Base-by-base conservation (phyloP, 2,888 invertebrate genomes). In the Orthosia incerta region DNA sequence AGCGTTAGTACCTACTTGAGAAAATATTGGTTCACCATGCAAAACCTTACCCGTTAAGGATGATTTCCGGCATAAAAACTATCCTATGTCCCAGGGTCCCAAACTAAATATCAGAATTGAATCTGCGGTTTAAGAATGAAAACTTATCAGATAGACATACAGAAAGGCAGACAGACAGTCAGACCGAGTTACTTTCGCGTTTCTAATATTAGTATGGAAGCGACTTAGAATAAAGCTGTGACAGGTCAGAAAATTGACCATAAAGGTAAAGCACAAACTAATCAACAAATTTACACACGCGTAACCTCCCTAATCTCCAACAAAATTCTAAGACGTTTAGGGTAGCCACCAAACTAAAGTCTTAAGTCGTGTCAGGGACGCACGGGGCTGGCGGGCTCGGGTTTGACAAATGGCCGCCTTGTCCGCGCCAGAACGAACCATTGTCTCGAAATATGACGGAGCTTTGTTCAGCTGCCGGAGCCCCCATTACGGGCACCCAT, bases 381-480 rank as follows among this genome's bases (percentile, higher is more conserved):
- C 60, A 66, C 76, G 79, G 76, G 69, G 39, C 39, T 39, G 39
- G 7, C 39, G 39, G 75, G 69, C 60, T 45, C 69, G 66, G 57
- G 61, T 57, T 83, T 89, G 89, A 89, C 86, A 87, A 90, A 90
- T 88, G 88, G 85, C 77, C 78, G 78, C 78, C 70, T 59, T 74
- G 86, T 84, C 86, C 80, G 80, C 80, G 61, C 76, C 88, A 87
- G 83, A 83, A 79, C 79, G 66, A 73, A 82, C 86, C 85, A 87
- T 90, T 90, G 90, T 90, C 88, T 89, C 86, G 78, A 82, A 84
- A 85, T 87, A 88, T 86, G 86, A 88, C 82, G 80, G 78, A 77
- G 87, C 86, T 89, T 89, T 88, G 88, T 89, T 83, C 80, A 60
- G 79, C 72, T 76, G 81, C 71, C 70, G 78, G 81, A 74, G 76